Base-by-base conservation (phyloP, 2,797 vertebrate species). In the Tapirus indicus region DNA sequence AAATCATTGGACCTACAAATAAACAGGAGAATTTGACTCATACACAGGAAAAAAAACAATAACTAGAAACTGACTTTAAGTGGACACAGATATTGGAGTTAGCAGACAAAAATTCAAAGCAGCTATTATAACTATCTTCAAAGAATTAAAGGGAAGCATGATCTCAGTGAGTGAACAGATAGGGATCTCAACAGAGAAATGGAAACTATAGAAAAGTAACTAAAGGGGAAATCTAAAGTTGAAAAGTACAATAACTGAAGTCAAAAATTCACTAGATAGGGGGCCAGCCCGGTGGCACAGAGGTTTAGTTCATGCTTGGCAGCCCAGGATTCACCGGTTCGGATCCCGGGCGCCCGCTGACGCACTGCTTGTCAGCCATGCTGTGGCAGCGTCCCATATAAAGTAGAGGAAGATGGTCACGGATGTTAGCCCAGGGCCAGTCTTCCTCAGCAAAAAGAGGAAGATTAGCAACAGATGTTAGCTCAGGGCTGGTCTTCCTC, bases 91-190 rank as follows among this genome's bases (percentile, higher is more conserved):
- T 64, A 41, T 8, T 62, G 11, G 60, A 41, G n/a, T 75, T 82
- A 56, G 29, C 32, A 75, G 14, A 58, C 18, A 94, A 68, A 69
- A 72, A 72, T 72, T 80, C 44, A 82, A 74, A 88, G 20, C 7
- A 52, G n/a, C 44, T 77, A 20, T 68, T 54, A 84, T 38, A 68
- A 83, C 49, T 84, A 58, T 77, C 18, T 58, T 68, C 41, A 38
- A 49, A 90, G 58, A 86, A 64, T 79, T 71, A 78, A 79, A 80
- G 20, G 47, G 60, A 84, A 62, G 23, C 29, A 72, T 38, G 2
- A 86, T 95, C n/a, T 86, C 83, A 86, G 21, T 91, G 38, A 91
- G 17, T 44, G 47, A 47, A 93, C 8, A 87, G 11, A 78, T 54
- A n/a, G 38, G n/a, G 12, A 72, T 38, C 41, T 41, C 25, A 72